Conservation (phyloP, 2,888 invertebrate genomes). For the Tryphoninae sp. region DNA sequence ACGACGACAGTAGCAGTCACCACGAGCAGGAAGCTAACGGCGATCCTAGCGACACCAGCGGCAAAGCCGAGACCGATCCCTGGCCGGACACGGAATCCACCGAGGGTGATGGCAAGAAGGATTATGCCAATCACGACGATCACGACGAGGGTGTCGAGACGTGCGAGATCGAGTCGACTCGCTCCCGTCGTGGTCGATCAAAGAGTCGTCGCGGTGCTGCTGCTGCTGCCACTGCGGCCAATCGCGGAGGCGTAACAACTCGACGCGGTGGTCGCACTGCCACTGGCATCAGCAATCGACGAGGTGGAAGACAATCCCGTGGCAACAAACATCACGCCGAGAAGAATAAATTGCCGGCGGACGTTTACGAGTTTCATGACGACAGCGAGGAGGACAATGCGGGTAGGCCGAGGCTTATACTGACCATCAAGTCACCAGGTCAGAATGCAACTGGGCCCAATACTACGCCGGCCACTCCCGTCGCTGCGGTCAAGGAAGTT, state of each 20-base stretch:
- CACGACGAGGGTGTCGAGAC: constrained; percentile 79
- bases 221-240: constrained; percentile 50
- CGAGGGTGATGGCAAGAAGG: constrained; percentile 72
- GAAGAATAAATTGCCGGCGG: constrained; percentile 85
- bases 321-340: constrained; percentile 80
- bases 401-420: constrained; percentile 88
- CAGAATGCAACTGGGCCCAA: constrained; percentile 76
- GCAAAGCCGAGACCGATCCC: constrained; percentile 73
- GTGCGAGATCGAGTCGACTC: constrained; percentile 75
- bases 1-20: constrained; percentile 74
- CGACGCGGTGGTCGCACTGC: constrained; percentile 82
- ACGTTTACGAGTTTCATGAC: constrained; percentile 95
- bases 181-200: constrained; percentile 79
- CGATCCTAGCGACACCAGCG: constrained; percentile 70
- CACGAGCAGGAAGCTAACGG: constrained; percentile 69
- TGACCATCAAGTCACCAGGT: constrained; percentile 91
- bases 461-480: constrained; percentile 79
- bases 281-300: constrained; percentile 64
- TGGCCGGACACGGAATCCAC: constrained; percentile 75
- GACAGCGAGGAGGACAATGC: constrained; percentile 89
- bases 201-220: constrained; percentile 77
- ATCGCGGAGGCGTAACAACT: constrained; percentile 83
- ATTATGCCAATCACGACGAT: constrained; percentile 73
- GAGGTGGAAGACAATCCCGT: constrained; percentile 81
- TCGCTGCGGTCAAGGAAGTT: constrained; percentile 82